Evolutionary conservation across 2,797 vertebrate species (phyloP).

Genomic region (Mormyrus proboscirostris): DNA sequence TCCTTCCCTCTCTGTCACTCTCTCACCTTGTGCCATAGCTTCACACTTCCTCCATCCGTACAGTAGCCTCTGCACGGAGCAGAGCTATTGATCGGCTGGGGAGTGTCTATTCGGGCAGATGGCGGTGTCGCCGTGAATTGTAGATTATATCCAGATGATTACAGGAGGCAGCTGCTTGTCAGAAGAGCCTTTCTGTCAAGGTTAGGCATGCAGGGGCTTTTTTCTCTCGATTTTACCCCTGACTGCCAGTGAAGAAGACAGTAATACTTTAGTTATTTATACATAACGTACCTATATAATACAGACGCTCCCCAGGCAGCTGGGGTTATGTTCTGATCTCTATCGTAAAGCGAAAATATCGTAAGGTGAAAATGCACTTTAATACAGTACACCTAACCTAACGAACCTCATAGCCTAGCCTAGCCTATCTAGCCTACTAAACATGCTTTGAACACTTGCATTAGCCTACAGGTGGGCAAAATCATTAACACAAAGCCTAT

Average conservation of each 20-base stretch:
- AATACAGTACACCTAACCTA: neutral
- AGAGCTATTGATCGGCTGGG: slow-evolving; percentile 62
- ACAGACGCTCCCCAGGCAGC: neutral
- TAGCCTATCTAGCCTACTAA: neutral
- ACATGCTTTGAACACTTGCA: neutral
- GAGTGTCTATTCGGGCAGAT: slow-evolving; percentile 59
- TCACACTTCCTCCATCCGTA: neutral
- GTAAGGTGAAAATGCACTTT: neutral
- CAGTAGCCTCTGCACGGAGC: slow-evolving; percentile 42
- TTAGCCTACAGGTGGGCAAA: neutral
- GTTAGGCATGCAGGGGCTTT: slow-evolving; percentile 47
- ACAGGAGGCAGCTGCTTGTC: slow-evolving; percentile 70
- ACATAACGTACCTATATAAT: neutral
- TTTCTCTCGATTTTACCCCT: slow-evolving; percentile 21
- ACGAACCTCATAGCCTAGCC: neutral
- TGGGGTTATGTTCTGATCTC: neutral
- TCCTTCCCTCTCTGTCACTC: neutral
- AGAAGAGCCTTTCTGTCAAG: slow-evolving; percentile 65
- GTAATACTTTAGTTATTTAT: slow-evolving; percentile 28
- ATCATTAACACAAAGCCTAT: neutral
- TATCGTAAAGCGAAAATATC: neutral
- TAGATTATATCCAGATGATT: slow-evolving; percentile 72
- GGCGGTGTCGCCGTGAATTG: slow-evolving; percentile 61
- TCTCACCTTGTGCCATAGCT: slow-evolving; percentile 8
- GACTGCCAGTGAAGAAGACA: neutral